Conservation (phyloP, 1,140 invertebrate genomes). For the Drosophila arizonae region DNA sequence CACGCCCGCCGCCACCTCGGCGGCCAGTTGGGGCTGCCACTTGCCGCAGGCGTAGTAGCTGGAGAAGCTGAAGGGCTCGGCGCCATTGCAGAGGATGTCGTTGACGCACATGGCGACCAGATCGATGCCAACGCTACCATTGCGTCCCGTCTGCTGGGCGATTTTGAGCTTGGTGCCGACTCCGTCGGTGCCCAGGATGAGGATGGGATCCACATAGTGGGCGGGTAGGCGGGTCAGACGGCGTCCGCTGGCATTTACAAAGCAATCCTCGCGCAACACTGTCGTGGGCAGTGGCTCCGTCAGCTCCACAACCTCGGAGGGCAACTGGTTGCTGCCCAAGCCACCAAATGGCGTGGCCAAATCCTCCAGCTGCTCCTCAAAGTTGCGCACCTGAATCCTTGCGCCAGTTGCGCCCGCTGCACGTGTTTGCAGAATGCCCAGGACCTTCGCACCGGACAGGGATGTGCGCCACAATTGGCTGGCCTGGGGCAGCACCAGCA, state of each 20-base stretch:
- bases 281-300: background rate
- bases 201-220: constrained; percentile 90
- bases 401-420: background rate
- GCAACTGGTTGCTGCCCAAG: constrained; percentile 25
- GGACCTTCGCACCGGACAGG: constrained; percentile 65
- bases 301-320: constrained; percentile 28
- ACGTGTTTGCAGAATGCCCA: constrained; percentile 59
- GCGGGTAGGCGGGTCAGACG: constrained; percentile 61
- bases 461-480: constrained; percentile 53
- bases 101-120: constrained; percentile 99
- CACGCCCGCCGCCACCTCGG: constrained; percentile 91
- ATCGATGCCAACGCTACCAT: constrained; percentile 95
- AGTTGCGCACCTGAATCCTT: constrained; percentile 64
- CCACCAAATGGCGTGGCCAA: constrained; percentile 50
- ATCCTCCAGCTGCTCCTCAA: constrained; percentile 54
- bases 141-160: constrained; percentile 90
- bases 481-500: constrained; percentile 86
- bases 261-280: constrained; percentile 43
- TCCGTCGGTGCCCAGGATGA: constrained; percentile 97
- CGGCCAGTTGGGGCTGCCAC: constrained; percentile 88
- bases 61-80: constrained; percentile 96
- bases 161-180: constrained; percentile 98
- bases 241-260: constrained; percentile 52
- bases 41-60: constrained; percentile 97
- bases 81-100: constrained; percentile 97